These are phyloP conservation scores for Pseudocheirus occidentalis DNA, from an alignment of 2,797 vertebrate species.

Conservation along the genomic window DNA sequence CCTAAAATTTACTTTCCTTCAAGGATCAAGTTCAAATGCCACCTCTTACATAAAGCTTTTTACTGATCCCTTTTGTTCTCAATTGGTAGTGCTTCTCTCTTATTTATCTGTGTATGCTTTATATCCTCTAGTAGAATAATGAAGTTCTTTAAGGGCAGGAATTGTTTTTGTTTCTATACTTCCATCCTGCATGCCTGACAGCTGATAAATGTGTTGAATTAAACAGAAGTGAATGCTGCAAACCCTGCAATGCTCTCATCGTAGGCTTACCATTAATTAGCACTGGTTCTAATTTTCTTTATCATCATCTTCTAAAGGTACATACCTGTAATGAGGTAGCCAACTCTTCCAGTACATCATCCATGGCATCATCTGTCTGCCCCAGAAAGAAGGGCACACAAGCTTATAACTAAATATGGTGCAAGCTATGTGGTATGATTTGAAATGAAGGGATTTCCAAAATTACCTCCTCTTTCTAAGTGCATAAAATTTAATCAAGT, in stretches of 20 bases:
- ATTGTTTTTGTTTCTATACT: background rate
- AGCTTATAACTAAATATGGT: background rate
- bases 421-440: background rate
- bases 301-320: background rate
- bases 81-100: background rate
- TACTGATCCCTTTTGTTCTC: background rate
- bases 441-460: background rate
- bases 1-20: background rate
- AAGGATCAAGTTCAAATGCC: background rate
- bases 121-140: background rate
- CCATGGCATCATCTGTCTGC: background rate
- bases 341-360: background rate
- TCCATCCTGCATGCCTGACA: background rate
- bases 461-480: background rate
- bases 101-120: background rate
- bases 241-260: background rate
- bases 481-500: background rate
- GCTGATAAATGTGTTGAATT: background rate
- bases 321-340: background rate
- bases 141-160: background rate
- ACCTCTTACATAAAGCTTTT: background rate
- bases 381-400: background rate
- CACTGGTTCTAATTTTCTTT: background rate
- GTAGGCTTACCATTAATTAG: background rate
- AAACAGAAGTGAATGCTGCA: background rate